These are phyloP conservation scores for Chymomyza procnemis DNA, from an alignment of 2,888 invertebrate genomes.

Conservation along the genomic window DNA sequence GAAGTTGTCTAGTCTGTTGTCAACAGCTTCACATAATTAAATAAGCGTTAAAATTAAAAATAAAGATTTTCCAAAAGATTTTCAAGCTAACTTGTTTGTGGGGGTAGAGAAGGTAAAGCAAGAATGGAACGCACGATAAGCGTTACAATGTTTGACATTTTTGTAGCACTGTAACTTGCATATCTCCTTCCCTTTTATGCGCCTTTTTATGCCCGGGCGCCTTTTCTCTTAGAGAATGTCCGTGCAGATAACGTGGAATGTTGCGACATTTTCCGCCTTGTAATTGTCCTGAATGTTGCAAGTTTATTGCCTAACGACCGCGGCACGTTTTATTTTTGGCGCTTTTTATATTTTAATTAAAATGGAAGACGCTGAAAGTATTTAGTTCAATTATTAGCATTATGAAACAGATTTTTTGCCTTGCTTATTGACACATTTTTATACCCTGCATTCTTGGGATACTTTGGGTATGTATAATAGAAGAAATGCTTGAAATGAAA, in stretches of 20 bases:
- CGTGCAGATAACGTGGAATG: constrained; percentile 58
- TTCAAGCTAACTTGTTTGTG: not conserved
- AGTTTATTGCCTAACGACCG: constrained; percentile 77
- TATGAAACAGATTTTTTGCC: constrained; percentile 23
- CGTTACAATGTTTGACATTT: constrained; percentile 24
- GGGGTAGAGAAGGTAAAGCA: not conserved
- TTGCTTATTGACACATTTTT: constrained; percentile 38
- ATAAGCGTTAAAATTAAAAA: constrained; percentile 75
- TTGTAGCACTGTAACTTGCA: constrained; percentile 7
- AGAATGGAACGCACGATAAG: not conserved
- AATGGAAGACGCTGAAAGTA: constrained; percentile 32
- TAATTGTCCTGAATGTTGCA: constrained; percentile 59
- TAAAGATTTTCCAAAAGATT: constrained; percentile 59
- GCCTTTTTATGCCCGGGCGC: constrained; percentile 52
- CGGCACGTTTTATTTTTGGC: constrained; percentile 57
- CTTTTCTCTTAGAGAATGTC: constrained; percentile 51
- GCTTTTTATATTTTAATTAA: constrained; percentile 63
- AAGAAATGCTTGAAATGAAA: no score
- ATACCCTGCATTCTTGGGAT: not conserved
- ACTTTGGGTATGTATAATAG: not conserved
- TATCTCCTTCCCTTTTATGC: constrained; percentile 40
- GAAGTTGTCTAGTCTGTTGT: constrained; percentile 54
- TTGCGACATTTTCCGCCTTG: constrained; percentile 66
- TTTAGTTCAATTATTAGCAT: constrained; percentile 24
- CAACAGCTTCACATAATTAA: constrained; percentile 69